Percentiles rank a stretch among this genome's conserved stretches.
Conservation (phyloP, 2,888 invertebrate genomes). For the Epirrhoe tristata region DNA sequence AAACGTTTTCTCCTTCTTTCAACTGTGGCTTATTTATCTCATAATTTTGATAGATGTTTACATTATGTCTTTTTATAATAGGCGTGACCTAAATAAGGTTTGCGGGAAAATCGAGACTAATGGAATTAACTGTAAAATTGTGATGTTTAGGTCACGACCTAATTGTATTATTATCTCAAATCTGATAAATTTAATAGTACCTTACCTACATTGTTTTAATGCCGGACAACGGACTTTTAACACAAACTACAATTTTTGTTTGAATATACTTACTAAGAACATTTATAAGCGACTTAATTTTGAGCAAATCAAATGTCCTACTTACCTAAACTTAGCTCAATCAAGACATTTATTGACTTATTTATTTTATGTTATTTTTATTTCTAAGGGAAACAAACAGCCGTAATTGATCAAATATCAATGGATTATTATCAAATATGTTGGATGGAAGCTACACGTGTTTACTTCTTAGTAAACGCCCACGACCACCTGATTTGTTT, state of each 20-base stretch:
- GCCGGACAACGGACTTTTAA: too few relatives aligned
- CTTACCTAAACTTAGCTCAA: too few relatives aligned
- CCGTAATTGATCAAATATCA: background rate
- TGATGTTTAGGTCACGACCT: background rate
- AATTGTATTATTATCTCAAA: background rate
- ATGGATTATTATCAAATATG: background rate
- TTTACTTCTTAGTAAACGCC: background rate
- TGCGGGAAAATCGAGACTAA: background rate
- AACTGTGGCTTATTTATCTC: background rate
- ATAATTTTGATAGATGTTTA: background rate
- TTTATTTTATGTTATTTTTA: too few relatives aligned
- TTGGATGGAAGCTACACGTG: background rate
- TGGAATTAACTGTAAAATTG: background rate
- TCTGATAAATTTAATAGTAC: too few relatives aligned
- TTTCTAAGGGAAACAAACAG: too few relatives aligned
- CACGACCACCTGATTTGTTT: background rate
- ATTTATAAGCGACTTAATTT: too few relatives aligned
- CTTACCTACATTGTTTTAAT: too few relatives aligned
- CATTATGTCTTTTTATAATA: background rate
- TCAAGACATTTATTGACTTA: too few relatives aligned
- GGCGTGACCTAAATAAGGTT: background rate
- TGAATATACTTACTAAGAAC: too few relatives aligned
- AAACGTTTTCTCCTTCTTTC: background rate
- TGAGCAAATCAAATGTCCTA: too few relatives aligned
- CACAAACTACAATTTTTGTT: too few relatives aligned